Percentiles rank a stretch among this genome's conserved stretches.
Conservation (phyloP, 2,113 vertebrate species). For the Takifugu bimaculatus region DNA sequence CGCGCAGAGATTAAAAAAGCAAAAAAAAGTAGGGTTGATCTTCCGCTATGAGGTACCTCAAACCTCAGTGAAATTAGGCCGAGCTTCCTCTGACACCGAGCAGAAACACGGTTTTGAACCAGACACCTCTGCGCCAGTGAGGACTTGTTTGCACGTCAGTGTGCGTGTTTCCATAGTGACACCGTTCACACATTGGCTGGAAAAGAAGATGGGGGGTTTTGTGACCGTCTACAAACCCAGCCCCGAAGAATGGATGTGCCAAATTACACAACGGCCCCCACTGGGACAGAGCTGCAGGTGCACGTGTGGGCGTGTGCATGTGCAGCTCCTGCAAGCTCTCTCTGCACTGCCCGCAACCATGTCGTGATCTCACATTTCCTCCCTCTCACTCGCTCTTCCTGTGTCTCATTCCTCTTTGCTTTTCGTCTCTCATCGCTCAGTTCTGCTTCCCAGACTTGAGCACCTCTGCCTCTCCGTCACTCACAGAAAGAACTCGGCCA, state of each 20-base stretch:
- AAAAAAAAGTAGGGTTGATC: conserved; percentile 37
- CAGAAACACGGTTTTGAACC: conserved; percentile 22
- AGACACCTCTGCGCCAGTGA: conserved; percentile 17
- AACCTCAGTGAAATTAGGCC: conserved; percentile 33
- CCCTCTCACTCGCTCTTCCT: conserved; percentile 25
- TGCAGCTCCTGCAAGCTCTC: conserved; percentile 30
- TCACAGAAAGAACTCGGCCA: conserved; percentile 4
- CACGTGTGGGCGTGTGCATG: conserved; percentile 14
- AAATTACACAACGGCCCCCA: conserved; percentile 65
- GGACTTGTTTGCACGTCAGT: conserved; percentile 53
- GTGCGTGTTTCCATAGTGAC: conserved; percentile 49
- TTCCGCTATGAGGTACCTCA: conserved; percentile 30
- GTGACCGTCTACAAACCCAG: conserved; percentile 38
- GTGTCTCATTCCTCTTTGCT: conserved; percentile 21
- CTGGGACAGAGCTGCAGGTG: conserved; percentile 58
- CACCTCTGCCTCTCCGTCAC: conserved; percentile 31
- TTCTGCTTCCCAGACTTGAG: conserved; percentile 21
- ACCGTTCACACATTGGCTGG: conserved; percentile 52
- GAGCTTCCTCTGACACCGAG: conserved; percentile 19
- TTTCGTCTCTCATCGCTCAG: conserved; percentile 11
- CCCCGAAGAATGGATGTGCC: conserved; percentile 66
- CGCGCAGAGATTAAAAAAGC: conserved; percentile 1
- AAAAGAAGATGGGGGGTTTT: conserved; percentile 44
- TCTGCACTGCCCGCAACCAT: conserved; percentile 23
- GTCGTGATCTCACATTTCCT: conserved; percentile 44